These are phyloP conservation scores for Ormia ochracea DNA, from an alignment of 2,888 invertebrate genomes.

Conservation along the genomic window DNA sequence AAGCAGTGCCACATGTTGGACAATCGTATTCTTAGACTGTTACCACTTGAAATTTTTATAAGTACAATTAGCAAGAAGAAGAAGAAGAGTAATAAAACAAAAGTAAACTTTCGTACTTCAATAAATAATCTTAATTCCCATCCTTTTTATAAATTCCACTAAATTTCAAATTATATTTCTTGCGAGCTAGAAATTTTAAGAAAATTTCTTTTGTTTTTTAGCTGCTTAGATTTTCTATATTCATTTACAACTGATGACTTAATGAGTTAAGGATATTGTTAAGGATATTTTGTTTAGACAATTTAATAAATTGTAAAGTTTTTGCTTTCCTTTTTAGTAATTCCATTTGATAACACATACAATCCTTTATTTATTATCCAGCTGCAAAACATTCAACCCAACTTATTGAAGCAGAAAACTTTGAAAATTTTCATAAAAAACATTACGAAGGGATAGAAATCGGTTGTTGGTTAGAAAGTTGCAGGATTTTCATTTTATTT, in stretches of 20 bases:
- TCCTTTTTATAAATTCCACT: neutral
- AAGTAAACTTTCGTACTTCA: too few relatives aligned
- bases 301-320: conserved; percentile 55
- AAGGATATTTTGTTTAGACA: conserved; percentile 23
- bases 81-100: too few relatives aligned
- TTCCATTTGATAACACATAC: conserved; percentile 46
- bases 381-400: neutral
- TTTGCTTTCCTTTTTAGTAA: neutral
- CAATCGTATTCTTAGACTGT: neutral
- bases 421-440: neutral
- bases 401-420: neutral
- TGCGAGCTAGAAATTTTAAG: conserved; percentile 15
- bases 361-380: conserved; percentile 39
- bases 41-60: neutral
- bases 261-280: conserved; percentile 54
- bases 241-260: conserved; percentile 37
- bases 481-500: neutral
- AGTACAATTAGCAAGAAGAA: neutral
- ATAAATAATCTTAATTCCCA: neutral
- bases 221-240: neutral
- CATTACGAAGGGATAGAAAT: neutral
- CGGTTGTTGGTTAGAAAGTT: neutral
- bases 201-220: conserved; percentile 35
- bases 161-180: neutral
- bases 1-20: neutral